phyloP scores from a whole-genome alignment of 2,888 invertebrate genomes.

The Margaritifera margaritifera region DNA sequence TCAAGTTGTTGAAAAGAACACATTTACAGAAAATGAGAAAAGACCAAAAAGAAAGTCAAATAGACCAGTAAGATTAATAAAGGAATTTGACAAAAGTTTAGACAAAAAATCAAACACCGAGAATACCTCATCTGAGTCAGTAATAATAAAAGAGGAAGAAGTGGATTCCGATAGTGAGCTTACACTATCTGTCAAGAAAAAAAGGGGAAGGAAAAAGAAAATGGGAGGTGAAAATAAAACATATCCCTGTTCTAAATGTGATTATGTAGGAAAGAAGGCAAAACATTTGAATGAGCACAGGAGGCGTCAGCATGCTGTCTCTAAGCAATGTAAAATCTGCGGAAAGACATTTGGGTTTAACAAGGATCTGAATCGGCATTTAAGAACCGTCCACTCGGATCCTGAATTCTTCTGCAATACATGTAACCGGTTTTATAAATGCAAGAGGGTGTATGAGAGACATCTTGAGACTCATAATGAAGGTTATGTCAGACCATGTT shows the following conservation, averaged over 20 bases:
- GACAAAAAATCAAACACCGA: too few species aligned
- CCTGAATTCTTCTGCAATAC: conserved; percentile 53
- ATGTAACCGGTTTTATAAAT: conserved; percentile 59
- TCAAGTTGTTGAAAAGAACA: too few species aligned
- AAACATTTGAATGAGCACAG: conserved; percentile 46
- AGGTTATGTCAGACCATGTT: conserved; percentile 52
- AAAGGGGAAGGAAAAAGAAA: conserved; percentile 1
- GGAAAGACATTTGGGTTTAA: conserved; percentile 50
- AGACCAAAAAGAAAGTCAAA: too few species aligned
- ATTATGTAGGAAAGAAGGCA: conserved; percentile 41
- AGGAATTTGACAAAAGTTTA: too few species aligned
- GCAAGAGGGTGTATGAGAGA: conserved; percentile 37
- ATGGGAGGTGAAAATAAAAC: conserved; percentile 2
- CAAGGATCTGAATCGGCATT: conserved; percentile 52
- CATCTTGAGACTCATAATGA: conserved; percentile 56
- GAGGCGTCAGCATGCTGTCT: conserved; percentile 43
- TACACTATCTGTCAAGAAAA: neutral
- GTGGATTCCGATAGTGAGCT: too few species aligned
- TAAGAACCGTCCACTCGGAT: conserved; percentile 37
- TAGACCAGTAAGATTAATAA: too few species aligned
- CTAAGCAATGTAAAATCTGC: conserved; percentile 53
- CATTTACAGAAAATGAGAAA: too few species aligned
- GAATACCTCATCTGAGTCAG: too few species aligned
- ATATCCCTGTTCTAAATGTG: conserved; percentile 43
- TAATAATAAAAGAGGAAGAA: too few species aligned